Base-by-base conservation (phyloP, 2,797 vertebrate species). In the Rachycentron canadum region DNA sequence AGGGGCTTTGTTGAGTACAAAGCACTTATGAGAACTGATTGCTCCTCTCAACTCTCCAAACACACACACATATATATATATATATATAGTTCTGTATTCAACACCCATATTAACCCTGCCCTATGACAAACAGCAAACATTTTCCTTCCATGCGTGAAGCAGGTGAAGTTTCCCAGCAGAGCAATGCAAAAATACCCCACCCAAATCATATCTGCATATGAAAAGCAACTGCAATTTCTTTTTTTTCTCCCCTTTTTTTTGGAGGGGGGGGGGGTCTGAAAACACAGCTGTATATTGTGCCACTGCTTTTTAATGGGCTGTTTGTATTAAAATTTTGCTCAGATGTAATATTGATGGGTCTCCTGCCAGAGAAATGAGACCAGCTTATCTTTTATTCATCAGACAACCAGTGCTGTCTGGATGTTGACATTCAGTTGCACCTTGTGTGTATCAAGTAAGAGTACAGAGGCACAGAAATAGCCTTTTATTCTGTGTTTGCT, bases 311-410 rank as follows among this genome's bases (percentile, higher is more conserved):
- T 65, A 74, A 69, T 32, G 30, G 74, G 47, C 34, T 63, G 63
- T 76, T 81, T 89, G 83, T 74, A 68, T 80, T 66, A 53, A 81
- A 76, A 64, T 57, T 28, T 56, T 2, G 2, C 73, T 65, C 75
- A 60, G 67, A 86, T 89, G 76, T 79, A 86, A 91, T 84, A 90
- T 85, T 81, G 82, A 91, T 90, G 79, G 69, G 58, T 78, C 62
- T 60, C 69, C 82, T 50, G 58, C 6, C 74, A 41, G 80, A 86
- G 72, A 81, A 86, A 83, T 62, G 77, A 88, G 84, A 77, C 76
- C 1, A 56, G 63, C 78, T 76, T 11, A 91, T 92, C 67, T 86
- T 87, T 89, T 86, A 91, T 93, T 93, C 85, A 91, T 73, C 68
- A 43, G 84, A 55, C 76, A 69, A 67, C 85, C 79, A 70, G 73